Evolutionary conservation across 2,888 invertebrate species (phyloP).

Genomic region (Antitype chi): DNA sequence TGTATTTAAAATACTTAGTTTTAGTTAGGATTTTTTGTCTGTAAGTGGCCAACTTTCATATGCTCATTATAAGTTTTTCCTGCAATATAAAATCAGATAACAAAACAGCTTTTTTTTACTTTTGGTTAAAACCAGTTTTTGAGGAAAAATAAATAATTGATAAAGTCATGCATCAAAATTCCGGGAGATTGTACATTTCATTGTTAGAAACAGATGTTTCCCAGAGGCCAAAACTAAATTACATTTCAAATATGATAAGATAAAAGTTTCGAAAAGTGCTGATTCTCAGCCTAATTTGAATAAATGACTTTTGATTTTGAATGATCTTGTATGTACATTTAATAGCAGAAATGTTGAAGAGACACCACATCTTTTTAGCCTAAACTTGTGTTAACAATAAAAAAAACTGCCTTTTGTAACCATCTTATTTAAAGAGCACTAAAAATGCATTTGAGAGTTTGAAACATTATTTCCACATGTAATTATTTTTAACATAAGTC

Average conservation of each 20-base stretch:
- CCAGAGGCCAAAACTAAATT: background rate
- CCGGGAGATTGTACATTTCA: background rate
- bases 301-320: too few relatives aligned
- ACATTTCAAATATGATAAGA: background rate
- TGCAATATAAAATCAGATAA: background rate
- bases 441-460: background rate
- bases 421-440: background rate
- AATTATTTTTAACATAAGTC: constrained; percentile 32
- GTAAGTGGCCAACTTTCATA: background rate
- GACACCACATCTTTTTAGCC: background rate
- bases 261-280: too few relatives aligned
- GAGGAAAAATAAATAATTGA: background rate
- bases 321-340: too few relatives aligned
- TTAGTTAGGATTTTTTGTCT: background rate
- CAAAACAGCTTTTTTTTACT: background rate
- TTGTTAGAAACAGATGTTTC: background rate
- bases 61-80: background rate
- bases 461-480: background rate
- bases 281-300: too few relatives aligned
- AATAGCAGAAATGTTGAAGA: background rate
- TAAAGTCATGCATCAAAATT: background rate
- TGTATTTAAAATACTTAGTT: too few relatives aligned
- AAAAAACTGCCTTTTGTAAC: background rate
- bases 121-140: background rate
- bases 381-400: background rate